Percentiles rank a stretch among this genome's conserved stretches.
Evolutionary conservation across 1,140 invertebrate species (phyloP).

Genomic region (Tetramorium alpestre): DNA sequence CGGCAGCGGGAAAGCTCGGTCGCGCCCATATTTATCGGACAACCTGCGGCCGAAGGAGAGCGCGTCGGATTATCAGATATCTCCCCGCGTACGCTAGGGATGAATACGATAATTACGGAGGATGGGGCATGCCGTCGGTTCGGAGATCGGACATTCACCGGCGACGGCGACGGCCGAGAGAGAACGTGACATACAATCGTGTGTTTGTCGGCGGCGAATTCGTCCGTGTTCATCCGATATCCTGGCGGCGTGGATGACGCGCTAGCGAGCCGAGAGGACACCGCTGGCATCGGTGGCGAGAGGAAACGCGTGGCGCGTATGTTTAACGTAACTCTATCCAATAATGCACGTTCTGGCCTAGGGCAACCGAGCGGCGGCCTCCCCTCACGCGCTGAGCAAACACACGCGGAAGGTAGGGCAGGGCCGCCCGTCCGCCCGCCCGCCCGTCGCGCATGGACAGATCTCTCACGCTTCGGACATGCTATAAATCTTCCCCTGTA

Average conservation of each 20-base stretch:
- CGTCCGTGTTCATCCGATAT: slow-evolving; percentile 61
- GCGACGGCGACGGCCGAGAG: neutral
- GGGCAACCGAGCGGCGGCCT: slow-evolving; percentile 71
- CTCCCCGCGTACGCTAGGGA: neutral
- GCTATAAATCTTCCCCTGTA: slow-evolving; percentile 9
- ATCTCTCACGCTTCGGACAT: neutral
- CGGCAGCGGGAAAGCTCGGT: neutral
- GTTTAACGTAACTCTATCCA: slow-evolving; percentile 85
- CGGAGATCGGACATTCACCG: slow-evolving; percentile 16
- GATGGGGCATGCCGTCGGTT: slow-evolving; percentile 39
- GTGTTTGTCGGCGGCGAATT: slow-evolving; percentile 49
- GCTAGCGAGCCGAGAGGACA: slow-evolving; percentile 38
- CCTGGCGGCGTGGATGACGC: slow-evolving; percentile 30
- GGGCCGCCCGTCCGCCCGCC: neutral
- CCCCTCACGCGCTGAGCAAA: slow-evolving; percentile 73
- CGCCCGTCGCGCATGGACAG: no score
- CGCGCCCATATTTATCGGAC: neutral
- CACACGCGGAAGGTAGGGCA: slow-evolving; percentile 64
- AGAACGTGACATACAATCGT: neutral
- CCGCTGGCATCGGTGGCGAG: slow-evolving; percentile 53
- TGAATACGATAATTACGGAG: neutral
- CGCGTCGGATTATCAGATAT: neutral
- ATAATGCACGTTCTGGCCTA: slow-evolving; percentile 85
- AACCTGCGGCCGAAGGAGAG: neutral
- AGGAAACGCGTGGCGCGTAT: slow-evolving; percentile 69